phyloP scores from a whole-genome alignment of 1,140 invertebrate species.

The Spodoptera litura region DNA sequence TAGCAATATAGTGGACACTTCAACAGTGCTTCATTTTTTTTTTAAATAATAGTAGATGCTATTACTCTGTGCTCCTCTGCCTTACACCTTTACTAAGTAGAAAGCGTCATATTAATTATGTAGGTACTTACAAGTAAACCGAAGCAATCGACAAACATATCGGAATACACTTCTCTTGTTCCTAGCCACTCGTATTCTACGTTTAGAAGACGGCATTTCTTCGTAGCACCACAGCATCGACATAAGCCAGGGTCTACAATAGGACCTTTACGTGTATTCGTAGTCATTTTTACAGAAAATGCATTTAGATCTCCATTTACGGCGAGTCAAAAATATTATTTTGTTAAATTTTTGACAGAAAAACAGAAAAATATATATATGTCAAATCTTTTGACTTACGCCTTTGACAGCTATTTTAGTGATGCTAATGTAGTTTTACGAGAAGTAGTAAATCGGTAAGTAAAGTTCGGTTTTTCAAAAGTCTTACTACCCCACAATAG shows the following conservation, averaged over 20 bases:
- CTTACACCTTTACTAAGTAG: too few relatives aligned
- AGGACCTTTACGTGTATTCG: conserved; percentile 66
- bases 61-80: too few relatives aligned
- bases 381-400: conserved; percentile 16
- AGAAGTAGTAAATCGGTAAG: neutral
- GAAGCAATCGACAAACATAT: conserved; percentile 79
- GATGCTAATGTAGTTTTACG: neutral
- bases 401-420: conserved; percentile 6
- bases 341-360: conserved; percentile 7
- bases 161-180: conserved; percentile 75
- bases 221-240: conserved; percentile 72
- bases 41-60: too few relatives aligned
- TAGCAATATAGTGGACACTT: too few relatives aligned
- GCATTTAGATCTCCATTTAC: neutral
- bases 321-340: neutral
- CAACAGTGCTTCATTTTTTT: too few relatives aligned
- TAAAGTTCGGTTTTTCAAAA: neutral
- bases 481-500: conserved; percentile 4
- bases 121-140: conserved; percentile 72
- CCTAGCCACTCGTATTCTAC: conserved; percentile 74
- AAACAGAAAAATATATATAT: neutral
- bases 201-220: conserved; percentile 75
- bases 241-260: conserved; percentile 72
- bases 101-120: neutral
- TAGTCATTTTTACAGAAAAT: conserved; percentile 28